Percentiles rank a stretch among this genome's conserved stretches.
Conservation (phyloP, 2,888 invertebrate genomes). For the Cephalotes varians region DNA sequence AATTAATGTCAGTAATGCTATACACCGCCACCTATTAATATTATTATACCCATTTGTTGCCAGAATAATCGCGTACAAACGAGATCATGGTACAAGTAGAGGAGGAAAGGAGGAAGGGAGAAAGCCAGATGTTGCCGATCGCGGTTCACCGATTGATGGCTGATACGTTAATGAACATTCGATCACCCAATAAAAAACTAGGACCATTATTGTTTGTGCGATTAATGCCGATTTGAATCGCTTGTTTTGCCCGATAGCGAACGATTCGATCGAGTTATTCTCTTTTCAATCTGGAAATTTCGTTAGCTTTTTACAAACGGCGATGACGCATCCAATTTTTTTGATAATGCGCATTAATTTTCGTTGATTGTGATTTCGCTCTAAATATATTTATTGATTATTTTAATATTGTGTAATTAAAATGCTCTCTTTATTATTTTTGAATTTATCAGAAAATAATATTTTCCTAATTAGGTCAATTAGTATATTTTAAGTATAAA, state of each 20-base stretch:
- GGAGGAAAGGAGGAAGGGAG: background rate
- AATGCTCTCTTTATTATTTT: conserved; percentile 14
- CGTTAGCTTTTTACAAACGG: conserved; percentile 36
- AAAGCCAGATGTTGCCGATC: conserved; percentile 63
- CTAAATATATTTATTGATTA: conserved; percentile 19
- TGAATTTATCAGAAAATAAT: conserved; percentile 28
- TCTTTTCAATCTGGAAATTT: conserved; percentile 31
- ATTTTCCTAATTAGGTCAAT: conserved; percentile 12
- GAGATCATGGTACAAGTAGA: conserved; percentile 33
- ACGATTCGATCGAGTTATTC: conserved; percentile 23
- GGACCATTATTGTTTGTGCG: conserved; percentile 66
- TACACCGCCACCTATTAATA: conserved; percentile 64
- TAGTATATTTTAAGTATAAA: conserved; percentile 1
- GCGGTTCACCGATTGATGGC: conserved; percentile 65
- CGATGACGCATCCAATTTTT: conserved; percentile 18
- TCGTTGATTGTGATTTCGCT: conserved; percentile 4
- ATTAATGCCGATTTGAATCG: conserved; percentile 72
- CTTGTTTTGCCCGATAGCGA: conserved; percentile 61
- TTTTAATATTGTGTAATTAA: conserved; percentile 15
- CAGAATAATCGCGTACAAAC: conserved; percentile 69
- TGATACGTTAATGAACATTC: conserved; percentile 76
- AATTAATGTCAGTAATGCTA: conserved; percentile 56
- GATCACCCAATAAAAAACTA: conserved; percentile 67
- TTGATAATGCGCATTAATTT: conserved; percentile 27
- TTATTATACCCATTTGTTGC: conserved; percentile 68